Evolutionary conservation across 2,113 vertebrate genomes (phyloP).

Genomic region (Lanius ludovicianus): DNA sequence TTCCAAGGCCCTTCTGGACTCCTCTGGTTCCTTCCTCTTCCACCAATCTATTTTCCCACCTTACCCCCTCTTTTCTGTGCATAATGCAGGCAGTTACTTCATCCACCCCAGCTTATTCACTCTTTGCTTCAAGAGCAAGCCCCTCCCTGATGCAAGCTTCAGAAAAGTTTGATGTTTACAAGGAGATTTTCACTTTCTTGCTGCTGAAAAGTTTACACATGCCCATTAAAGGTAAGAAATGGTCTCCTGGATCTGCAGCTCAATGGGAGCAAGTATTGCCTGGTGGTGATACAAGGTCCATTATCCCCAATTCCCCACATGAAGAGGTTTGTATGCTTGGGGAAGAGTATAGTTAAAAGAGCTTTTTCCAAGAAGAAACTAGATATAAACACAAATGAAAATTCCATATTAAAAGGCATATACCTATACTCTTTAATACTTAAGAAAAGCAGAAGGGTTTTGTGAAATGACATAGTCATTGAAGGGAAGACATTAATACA

Average conservation of each 20-base stretch:
- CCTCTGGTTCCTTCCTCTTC: neutral
- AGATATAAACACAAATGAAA: neutral
- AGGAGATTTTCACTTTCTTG: neutral
- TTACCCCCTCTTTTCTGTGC: neutral
- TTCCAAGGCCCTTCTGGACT: neutral
- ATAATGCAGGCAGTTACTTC: neutral
- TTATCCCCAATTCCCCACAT: accelerated
- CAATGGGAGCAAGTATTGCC: neutral
- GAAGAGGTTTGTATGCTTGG: neutral
- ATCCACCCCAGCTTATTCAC: neutral
- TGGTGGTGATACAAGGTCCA: too few species aligned
- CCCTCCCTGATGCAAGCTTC: neutral
- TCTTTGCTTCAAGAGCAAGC: neutral
- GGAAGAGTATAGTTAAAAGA: neutral
- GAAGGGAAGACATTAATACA: neutral
- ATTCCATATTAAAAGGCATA: neutral
- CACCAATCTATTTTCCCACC: neutral
- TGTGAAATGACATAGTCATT: neutral
- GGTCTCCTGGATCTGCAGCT: neutral
- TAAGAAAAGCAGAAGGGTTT: neutral
- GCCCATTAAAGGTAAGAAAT: neutral
- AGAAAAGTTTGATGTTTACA: neutral
- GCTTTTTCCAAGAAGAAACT: neutral
- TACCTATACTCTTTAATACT: neutral
- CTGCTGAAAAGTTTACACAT: neutral